Evolutionary conservation across 2,113 vertebrate species (phyloP).

Genomic region (Thymallus thymallus): DNA sequence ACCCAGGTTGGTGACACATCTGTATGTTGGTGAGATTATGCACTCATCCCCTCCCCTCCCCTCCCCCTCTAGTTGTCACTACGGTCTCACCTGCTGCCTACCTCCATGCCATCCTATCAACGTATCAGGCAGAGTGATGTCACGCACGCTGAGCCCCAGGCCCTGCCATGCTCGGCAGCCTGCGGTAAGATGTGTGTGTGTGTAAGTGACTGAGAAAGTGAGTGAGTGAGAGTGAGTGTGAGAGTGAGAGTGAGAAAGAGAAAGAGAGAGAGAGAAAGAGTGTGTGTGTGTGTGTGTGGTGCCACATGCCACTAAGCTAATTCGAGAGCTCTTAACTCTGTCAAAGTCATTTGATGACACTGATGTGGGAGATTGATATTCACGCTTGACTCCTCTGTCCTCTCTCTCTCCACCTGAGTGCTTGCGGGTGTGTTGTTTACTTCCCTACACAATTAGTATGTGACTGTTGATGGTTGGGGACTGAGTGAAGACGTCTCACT

Average conservation of each 20-base stretch:
- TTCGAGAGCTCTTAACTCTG: conserved; percentile 64
- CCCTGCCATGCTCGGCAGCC: not conserved
- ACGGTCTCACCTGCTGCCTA: conserved; percentile 44
- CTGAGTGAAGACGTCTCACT: not conserved
- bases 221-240: not conserved
- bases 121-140: conserved; percentile 3
- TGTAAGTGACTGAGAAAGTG: too few species aligned
- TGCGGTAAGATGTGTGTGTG: not conserved
- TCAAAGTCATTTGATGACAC: conserved; percentile 76
- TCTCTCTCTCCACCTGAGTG: conserved; percentile 62
- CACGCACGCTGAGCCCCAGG: too few species aligned
- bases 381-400: conserved; percentile 70
- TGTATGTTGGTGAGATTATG: not conserved
- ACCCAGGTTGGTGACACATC: conserved; percentile 32
- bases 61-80: conserved; percentile 19
- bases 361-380: conserved; percentile 78
- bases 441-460: conserved; percentile 71
- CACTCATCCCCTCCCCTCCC: not conserved
- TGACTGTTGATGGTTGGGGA: conserved; percentile 46
- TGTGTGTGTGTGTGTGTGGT: conserved; percentile 8
- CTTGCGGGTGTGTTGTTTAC: conserved; percentile 56
- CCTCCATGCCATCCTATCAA: conserved; percentile 45
- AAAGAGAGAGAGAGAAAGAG: too few species aligned
- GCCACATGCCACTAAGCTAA: conserved; percentile 53
- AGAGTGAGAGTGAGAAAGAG: too few species aligned